Base-by-base conservation (phyloP, 2,888 invertebrate genomes). In the Diploptera punctata region DNA sequence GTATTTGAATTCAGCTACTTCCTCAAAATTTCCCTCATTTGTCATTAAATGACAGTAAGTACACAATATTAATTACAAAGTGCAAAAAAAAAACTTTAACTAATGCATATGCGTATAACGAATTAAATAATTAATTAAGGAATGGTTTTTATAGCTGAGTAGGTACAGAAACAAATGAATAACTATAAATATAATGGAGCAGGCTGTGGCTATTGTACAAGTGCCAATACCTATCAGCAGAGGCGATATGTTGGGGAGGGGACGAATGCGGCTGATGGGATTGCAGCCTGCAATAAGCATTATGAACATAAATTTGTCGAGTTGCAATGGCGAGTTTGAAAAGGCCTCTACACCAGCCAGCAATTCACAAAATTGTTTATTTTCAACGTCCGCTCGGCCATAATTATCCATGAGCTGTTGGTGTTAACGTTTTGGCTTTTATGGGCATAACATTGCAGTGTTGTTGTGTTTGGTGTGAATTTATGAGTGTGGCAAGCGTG, bases 321-420 rank as follows among this genome's bases (percentile, higher is more conserved):
- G 65, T 47, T 65, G 47, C 65, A 65, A 29, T 65, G 26, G 65
- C n/a, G 47, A 65, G 24, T 65, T 65, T 47, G 62, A 65, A 44
- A 62, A 43, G 62, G 54, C 54, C 16, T 26, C 13, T 26, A 54
- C 24, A 33, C n/a, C 57, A n/a, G 26, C 43, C 26, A 65, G 38
- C 65, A 65, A 65, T 65, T 65, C 65, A 47, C 65, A 65, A 44
- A 65, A 65, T 65, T 65, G 65, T 65, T 65, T 65, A 65, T 65
- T 47, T 65, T 65, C 65, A 47, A 9, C 26, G 65, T 29, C 44
- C 38, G 65, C 26, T 24, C 16, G 44, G 65, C 47, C 65, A 65
- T 65, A 65, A 65, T 65, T 65, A 47, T 65, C 65, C 65, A 47
- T 47, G 65, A 65, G 65, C 16, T 65, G 44, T 65, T 65, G 65